Evolutionary conservation across 2,797 vertebrate genomes (phyloP).

Genomic region (Acipenser oxyrinchus): DNA sequence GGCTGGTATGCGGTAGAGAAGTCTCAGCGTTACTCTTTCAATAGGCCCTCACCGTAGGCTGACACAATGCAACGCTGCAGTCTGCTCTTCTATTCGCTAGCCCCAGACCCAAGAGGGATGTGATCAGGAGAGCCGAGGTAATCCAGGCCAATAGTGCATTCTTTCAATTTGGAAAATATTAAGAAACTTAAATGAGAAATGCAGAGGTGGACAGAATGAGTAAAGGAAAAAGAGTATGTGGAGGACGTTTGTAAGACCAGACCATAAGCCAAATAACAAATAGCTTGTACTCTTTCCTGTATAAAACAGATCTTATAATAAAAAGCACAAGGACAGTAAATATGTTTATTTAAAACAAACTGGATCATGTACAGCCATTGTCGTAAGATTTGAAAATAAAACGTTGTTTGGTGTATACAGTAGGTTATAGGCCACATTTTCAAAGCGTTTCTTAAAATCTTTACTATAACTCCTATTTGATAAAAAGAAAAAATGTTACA

Average conservation of each 20-base stretch:
- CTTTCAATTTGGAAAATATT: slow-evolving; percentile 1
- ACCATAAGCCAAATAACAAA: background rate
- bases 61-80: background rate
- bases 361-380: background rate
- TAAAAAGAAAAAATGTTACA: too few species aligned
- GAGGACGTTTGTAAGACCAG: background rate
- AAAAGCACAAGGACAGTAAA: background rate
- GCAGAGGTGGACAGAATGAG: background rate
- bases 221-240: background rate
- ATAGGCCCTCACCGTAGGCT: background rate
- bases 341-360: background rate
- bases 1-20: background rate
- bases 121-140: background rate
- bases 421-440: background rate
- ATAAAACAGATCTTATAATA: background rate
- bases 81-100: background rate
- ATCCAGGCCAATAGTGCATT: background rate
- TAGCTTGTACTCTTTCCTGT: background rate
- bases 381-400: background rate
- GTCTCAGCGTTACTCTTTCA: background rate
- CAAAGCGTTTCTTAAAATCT: background rate
- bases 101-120: background rate
- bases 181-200: background rate
- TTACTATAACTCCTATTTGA: too few species aligned
- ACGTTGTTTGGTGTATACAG: background rate